These are phyloP conservation scores for Indicator indicator DNA, from an alignment of 2,113 vertebrate genomes.

Conservation along the genomic window DNA sequence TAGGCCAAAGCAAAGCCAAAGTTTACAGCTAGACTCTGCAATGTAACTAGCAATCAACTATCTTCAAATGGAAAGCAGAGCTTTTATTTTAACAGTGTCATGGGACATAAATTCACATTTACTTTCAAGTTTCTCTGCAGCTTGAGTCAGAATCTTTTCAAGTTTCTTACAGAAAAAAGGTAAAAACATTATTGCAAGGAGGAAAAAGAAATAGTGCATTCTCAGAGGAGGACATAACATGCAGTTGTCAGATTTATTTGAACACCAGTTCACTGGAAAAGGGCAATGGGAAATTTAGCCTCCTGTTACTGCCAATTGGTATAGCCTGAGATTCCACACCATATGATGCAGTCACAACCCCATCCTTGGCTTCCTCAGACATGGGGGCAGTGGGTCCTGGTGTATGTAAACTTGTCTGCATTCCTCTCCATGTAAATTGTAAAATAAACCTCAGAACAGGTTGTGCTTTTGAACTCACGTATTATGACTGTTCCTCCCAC, in stretches of 20 bases:
- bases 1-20: constrained; percentile 51
- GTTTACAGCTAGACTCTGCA: constrained; percentile 44
- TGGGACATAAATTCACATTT: constrained; percentile 34
- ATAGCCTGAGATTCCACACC: background rate
- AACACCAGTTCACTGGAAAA: background rate
- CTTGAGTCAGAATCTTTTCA: background rate
- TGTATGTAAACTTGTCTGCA: background rate
- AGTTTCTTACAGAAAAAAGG: constrained; percentile 33
- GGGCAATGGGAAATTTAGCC: background rate
- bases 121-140: constrained; percentile 22
- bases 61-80: constrained; percentile 56
- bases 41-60: constrained; percentile 25
- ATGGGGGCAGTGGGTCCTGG: accelerated
- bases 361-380: background rate
- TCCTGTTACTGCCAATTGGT: background rate
- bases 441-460: background rate
- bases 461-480: background rate
- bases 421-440: background rate
- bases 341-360: background rate
- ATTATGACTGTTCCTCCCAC: background rate
- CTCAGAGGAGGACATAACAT: background rate
- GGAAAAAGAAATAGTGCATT: constrained; percentile 40
- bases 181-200: constrained; percentile 55
- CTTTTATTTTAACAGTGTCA: constrained; percentile 24
- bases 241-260: background rate